Percentiles rank a stretch among this genome's conserved stretches.
phyloP scores from a whole-genome alignment of 2,113 vertebrate species.

The Osmerus mordax region DNA sequence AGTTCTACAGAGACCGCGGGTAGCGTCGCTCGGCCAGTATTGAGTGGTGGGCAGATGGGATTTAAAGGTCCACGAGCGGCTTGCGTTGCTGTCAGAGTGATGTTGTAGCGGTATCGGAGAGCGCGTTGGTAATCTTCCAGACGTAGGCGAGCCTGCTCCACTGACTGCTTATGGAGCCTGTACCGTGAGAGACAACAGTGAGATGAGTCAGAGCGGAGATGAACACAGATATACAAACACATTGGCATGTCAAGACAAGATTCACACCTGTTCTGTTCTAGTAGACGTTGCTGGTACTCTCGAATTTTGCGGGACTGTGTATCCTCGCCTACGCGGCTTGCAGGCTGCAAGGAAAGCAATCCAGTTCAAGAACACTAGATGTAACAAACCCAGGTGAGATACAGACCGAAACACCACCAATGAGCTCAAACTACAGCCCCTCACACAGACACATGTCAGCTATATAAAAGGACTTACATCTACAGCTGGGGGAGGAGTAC shows the following conservation, averaged over 20 bases:
- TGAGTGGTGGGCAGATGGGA: background rate
- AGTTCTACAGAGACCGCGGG: background rate
- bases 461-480: constrained; percentile 8
- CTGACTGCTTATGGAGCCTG: constrained; percentile 78
- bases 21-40: background rate
- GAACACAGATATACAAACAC: background rate
- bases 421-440: background rate
- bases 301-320: constrained; percentile 63
- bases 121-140: constrained; percentile 83
- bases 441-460: background rate
- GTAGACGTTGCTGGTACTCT: constrained; percentile 78
- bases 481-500: background rate
- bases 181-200: background rate
- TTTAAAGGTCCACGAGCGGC: constrained; percentile 12
- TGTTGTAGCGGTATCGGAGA: constrained; percentile 66
- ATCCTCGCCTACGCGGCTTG: constrained; percentile 49
- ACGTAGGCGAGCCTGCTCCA: constrained; percentile 74
- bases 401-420: constrained; percentile 2
- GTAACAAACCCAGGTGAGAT: background rate
- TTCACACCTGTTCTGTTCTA: constrained; percentile 82
- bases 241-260: background rate
- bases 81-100: constrained; percentile 14
- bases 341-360: constrained; percentile 23
- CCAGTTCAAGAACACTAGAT: background rate
- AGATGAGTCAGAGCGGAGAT: background rate